phyloP scores from a whole-genome alignment of 1,140 invertebrate genomes.

The Cepaea nemoralis region DNA sequence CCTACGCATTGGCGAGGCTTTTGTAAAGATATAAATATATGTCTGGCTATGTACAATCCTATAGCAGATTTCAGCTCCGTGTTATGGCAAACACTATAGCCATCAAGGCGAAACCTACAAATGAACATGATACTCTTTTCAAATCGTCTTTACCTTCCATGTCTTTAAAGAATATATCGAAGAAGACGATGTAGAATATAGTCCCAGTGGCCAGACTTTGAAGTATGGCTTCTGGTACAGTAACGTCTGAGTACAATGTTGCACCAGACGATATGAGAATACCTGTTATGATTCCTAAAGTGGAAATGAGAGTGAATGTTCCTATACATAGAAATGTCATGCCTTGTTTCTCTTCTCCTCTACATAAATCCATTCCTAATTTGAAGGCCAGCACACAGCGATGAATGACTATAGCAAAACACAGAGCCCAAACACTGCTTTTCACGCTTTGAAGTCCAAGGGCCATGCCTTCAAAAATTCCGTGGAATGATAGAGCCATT shows the following conservation, averaged over 20 bases:
- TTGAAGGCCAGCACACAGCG: constrained; percentile 62
- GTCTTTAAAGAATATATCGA: constrained; percentile 85
- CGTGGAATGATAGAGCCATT: constrained; percentile 89
- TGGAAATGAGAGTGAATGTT: constrained; percentile 80
- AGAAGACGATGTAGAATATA: constrained; percentile 91
- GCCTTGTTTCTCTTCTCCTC: constrained; percentile 75
- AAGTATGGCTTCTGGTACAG: constrained; percentile 74
- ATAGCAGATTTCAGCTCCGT: constrained; percentile 19
- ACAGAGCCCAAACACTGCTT: constrained; percentile 64
- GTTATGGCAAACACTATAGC: constrained; percentile 63
- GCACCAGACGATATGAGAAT: constrained; percentile 73
- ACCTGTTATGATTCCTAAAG: constrained; percentile 77
- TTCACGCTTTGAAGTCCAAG: constrained; percentile 79
- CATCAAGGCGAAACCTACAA: constrained; percentile 67
- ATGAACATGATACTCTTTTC: constrained; percentile 64
- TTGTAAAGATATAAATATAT: no score
- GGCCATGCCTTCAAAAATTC: constrained; percentile 90
- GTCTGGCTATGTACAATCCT: neutral
- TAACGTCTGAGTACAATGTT: constrained; percentile 64
- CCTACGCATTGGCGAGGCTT: no score
- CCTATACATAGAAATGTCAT: constrained; percentile 68
- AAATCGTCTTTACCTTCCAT: constrained; percentile 65
- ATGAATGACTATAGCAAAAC: constrained; percentile 63
- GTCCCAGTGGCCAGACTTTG: constrained; percentile 87
- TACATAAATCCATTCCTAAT: constrained; percentile 62